These are phyloP conservation scores for Grus americana DNA, from an alignment of 2,113 vertebrate species.

Conservation along the genomic window DNA sequence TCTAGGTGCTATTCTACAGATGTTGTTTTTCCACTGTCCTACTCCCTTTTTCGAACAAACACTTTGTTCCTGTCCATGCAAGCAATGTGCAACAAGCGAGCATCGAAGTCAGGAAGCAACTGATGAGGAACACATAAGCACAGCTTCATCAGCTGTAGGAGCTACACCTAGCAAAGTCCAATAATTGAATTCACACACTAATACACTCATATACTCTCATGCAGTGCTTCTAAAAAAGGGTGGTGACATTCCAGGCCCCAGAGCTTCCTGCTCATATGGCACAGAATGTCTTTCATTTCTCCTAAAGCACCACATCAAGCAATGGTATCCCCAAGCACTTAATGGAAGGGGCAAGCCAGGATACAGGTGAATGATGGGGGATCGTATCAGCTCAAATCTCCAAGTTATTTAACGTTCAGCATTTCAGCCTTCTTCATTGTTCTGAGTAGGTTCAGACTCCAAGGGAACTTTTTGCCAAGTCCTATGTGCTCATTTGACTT, in stretches of 20 bases:
- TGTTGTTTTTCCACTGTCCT: background rate
- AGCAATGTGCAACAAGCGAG: background rate
- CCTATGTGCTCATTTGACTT: background rate
- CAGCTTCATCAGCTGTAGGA: background rate
- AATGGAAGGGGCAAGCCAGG: background rate
- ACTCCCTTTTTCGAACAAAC: background rate
- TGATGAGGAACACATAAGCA: background rate
- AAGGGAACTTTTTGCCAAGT: background rate
- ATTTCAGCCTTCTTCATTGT: background rate
- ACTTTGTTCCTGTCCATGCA: background rate
- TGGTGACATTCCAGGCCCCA: background rate
- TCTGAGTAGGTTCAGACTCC: background rate
- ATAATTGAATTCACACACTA: background rate
- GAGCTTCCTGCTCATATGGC: background rate
- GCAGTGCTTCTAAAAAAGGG: background rate
- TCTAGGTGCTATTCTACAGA: background rate
- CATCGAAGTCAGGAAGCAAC: background rate
- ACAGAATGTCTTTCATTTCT: background rate
- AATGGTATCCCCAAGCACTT: background rate
- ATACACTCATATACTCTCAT: background rate
- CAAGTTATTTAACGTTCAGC: background rate
- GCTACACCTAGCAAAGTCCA: background rate
- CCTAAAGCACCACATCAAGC: background rate
- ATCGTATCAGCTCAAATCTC: background rate
- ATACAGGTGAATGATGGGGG: background rate